Evolutionary conservation across 2,797 vertebrate genomes (phyloP).

Genomic region (Calcarius lapponicus): DNA sequence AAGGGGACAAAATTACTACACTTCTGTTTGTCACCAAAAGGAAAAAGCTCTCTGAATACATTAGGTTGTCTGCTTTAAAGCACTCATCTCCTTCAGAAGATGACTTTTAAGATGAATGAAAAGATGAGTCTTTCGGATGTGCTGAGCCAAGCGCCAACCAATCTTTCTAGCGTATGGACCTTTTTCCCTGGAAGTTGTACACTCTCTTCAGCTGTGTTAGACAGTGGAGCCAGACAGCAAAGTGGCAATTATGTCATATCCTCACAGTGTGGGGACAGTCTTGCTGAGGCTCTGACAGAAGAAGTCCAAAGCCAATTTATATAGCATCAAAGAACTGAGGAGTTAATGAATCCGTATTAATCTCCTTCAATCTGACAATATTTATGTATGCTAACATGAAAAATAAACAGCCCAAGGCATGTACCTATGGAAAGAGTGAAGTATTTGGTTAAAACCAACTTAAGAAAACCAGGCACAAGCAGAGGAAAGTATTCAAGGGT

Average conservation of each 20-base stretch:
- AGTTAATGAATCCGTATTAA: neutral
- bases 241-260: fast-evolving
- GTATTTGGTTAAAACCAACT: neutral
- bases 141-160: neutral
- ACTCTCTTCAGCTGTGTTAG: neutral
- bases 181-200: neutral
- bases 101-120: neutral
- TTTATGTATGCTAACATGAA: neutral
- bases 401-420: neutral
- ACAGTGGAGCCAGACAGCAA: neutral
- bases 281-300: neutral
- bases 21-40: neutral
- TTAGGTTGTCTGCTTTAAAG: neutral
- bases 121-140: neutral
- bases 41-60: neutral
- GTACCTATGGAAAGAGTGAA: neutral
- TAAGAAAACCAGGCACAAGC: neutral
- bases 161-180: neutral
- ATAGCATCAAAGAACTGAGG: neutral
- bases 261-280: neutral
- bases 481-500: neutral
- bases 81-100: neutral
- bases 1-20: neutral
- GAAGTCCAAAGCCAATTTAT: neutral
- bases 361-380: neutral